Evolutionary conservation across 2,888 invertebrate genomes (phyloP).

Genomic region (Drosophila bunnanda): DNA sequence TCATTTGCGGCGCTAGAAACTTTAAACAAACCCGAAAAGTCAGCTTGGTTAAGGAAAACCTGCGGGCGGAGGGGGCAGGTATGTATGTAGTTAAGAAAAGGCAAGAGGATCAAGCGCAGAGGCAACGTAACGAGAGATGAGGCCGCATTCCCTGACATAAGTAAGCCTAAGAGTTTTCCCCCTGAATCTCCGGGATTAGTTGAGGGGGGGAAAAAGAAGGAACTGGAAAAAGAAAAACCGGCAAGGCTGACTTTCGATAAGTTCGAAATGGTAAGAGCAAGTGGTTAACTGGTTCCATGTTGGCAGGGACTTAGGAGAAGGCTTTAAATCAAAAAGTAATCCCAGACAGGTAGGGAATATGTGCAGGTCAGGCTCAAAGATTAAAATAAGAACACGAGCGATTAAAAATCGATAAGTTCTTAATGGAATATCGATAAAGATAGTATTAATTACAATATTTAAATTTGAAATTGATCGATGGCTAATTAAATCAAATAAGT

Average conservation of each 20-base stretch:
- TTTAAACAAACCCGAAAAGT: constrained; percentile 66
- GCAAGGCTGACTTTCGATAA: constrained; percentile 30
- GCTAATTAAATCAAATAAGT: too few species aligned
- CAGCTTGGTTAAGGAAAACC: constrained; percentile 22
- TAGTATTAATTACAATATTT: too few species aligned
- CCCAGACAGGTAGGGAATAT: neutral
- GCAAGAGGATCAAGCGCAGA: neutral
- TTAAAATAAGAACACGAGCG: neutral
- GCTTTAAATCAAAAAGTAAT: constrained; percentile 29
- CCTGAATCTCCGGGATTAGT: constrained; percentile 43
- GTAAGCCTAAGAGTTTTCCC: constrained; percentile 70
- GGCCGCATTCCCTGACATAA: constrained; percentile 61
- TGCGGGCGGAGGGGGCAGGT: neutral
- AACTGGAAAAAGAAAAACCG: neutral
- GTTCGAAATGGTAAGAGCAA: constrained; percentile 39
- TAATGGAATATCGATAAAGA: too few species aligned
- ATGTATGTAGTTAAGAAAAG: constrained; percentile 9
- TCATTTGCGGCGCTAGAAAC: constrained; percentile 47
- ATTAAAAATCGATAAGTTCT: neutral
- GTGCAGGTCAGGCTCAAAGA: constrained; percentile 6
- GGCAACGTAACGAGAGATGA: constrained; percentile 30
- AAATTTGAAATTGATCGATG: too few species aligned
- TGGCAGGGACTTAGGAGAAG: constrained; percentile 24
- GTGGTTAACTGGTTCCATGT: constrained; percentile 42
- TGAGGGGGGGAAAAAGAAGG: neutral